Base-by-base conservation (phyloP, 1,140 invertebrate genomes). In the Megalopta genalis region DNA sequence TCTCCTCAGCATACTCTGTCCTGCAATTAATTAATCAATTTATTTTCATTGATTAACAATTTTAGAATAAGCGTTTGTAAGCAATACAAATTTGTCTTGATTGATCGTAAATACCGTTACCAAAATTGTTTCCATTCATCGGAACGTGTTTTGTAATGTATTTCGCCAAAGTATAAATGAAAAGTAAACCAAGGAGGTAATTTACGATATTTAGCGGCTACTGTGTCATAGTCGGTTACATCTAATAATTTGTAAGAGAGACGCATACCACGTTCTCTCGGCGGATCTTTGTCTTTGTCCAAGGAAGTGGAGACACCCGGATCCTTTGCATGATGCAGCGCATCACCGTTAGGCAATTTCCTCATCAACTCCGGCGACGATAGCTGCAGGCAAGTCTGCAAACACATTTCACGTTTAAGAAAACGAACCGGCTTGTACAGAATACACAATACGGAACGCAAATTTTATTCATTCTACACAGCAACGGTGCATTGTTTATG, bases 351-450 rank as follows among this genome's bases (percentile, higher is more conserved):
- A 67, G 92, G 90, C 77, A 92, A 77, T 88, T 93, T 93, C 84
- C 91, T 88, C 87, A 92, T 92, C 42, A 93, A 73, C 85, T 93
- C 92, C 25, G 92, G 91, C 5, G 92, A 92, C 21, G 92, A 92
- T 52, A 93, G 83, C 78, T 92, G 92, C n/a, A 93, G 80, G 83
- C 92, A 93, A 62, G 92, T 93, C 92, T 93, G 82, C 9, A 85
- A 88, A 86, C 60, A 77, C 77, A 64, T 57, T 52, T n/a, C 42
- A 39, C 14, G 37, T 49, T 57, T 10, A 37, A 7, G 7, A 63
- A 57, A 57, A 21, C 16, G 18, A 64, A 25, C 8, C 10, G 27
- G 27, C 6, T 62, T 32, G 4, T 32, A 32, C 27, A 7, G 21
- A 3, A 5, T 18, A 32, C 14, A 12, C 12, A 27, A 60, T 0